Base-by-base conservation (phyloP, 2,797 vertebrate genomes). In the Lithobates sylvaticus region DNA sequence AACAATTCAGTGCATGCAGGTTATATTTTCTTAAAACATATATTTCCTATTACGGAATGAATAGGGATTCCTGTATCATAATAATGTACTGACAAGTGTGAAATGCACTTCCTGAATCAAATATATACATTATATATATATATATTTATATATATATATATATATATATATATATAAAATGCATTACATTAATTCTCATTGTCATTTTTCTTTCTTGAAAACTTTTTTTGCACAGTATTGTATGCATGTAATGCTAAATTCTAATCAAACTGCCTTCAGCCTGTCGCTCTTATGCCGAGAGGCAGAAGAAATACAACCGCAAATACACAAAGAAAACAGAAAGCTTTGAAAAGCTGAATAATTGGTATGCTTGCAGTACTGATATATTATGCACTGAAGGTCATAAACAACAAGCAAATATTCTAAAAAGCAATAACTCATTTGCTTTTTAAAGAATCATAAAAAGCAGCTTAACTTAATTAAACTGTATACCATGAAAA, bases 401-500 rank as follows among this genome's bases (percentile, higher is more conserved):
- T 92, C 90, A 91, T 90, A 88, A 91, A 88, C 78, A 90, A 88
- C 76, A 83, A 77, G 84, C 89, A 85, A 89, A 91, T 91, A 92
- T 91, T 93, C 90, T 89, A 73, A 86, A 91, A 91, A 93, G 91
- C 90, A 94, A 92, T 91, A 88, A 89, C 91, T 87, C 86, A 58
- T 86, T 88, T 90, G 69, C 90, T 90, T 91, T 90, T 91, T 90
- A 90, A 90, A 90, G 90, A 89, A 92, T 90, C 88, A 89, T 90
- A 89, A 90, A 92, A 93, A 91, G 86, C 85, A 90, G 88, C 89
- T 92, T 85, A 84, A 86, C 89, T 92, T 92, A 93, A 87, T 87
- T 87, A 87, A 92, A 92, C 84, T 85, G 84, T 89, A 86, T 85
- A 89, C 89, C 92, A 93, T 91, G 86, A 91, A 93, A 93, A 97